A percentile compares a stretch with the other conserved stretches of the same genome.
Conservation (phyloP, 2,888 invertebrate genomes). For the Beris chalybata region DNA sequence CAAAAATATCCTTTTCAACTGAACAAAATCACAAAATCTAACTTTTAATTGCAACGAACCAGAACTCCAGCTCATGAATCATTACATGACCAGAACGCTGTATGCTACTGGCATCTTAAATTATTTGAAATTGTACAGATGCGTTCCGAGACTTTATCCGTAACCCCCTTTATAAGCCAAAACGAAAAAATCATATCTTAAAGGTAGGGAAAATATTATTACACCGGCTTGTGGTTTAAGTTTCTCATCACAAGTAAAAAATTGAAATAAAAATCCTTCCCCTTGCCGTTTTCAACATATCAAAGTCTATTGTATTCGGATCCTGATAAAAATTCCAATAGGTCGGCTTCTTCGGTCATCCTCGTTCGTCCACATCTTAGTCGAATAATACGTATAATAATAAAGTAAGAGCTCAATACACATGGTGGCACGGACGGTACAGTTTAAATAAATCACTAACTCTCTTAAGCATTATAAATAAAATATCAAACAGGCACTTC, state of each 20-base stretch:
- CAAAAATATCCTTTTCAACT: too few relatives aligned
- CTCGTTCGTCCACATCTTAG: too few relatives aligned
- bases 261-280: constrained; percentile 9
- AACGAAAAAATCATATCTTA: neutral
- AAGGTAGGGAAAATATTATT: constrained; percentile 31
- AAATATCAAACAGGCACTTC: constrained; percentile 33
- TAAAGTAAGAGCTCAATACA: constrained; percentile 18
- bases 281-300: constrained; percentile 21
- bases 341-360: too few relatives aligned
- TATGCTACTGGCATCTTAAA: constrained; percentile 5
- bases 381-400: constrained; percentile 17
- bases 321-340: too few relatives aligned
- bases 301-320: constrained; percentile 16
- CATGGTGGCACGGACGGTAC: constrained; percentile 19
- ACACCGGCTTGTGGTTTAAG: constrained; percentile 38
- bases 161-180: constrained; percentile 27
- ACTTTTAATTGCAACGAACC: too few relatives aligned
- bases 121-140: constrained; percentile 29
- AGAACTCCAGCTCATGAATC: too few relatives aligned
- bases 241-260: constrained; percentile 34
- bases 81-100: too few relatives aligned
- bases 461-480: constrained; percentile 37
- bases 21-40: too few relatives aligned
- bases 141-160: constrained; percentile 13
- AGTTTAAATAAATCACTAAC: constrained; percentile 38